These are phyloP conservation scores for Megaceryle alcyon DNA, from an alignment of 2,797 vertebrate species.

Conservation along the genomic window DNA sequence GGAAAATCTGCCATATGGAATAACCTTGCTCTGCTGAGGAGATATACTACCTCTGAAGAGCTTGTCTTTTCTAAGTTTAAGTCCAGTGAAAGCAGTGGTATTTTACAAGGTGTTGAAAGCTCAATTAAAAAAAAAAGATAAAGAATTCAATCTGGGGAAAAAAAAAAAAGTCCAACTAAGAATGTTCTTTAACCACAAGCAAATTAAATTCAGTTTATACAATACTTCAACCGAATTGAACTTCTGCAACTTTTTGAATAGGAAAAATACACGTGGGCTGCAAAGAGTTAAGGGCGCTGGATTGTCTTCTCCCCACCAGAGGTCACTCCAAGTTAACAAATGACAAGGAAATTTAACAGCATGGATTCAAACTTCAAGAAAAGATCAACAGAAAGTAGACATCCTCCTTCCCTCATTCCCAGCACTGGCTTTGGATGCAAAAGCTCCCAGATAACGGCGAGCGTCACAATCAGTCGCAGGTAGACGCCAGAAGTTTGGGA, in stretches of 20 bases:
- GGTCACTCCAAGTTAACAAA: slow-evolving; percentile 38
- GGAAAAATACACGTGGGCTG: not conserved
- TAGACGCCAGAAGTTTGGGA: not conserved
- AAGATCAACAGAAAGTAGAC: not conserved
- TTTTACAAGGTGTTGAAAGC: not conserved
- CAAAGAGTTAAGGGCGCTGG: not conserved
- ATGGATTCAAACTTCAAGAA: not conserved
- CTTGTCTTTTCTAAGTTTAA: not conserved
- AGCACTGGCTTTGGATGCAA: not conserved
- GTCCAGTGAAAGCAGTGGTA: not conserved
- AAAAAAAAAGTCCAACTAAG: not conserved
- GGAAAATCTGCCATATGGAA: slow-evolving; percentile 6
- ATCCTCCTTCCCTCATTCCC: not conserved
- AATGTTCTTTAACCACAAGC: not conserved
- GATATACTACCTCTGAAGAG: not conserved
- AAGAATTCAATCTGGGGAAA: not conserved
- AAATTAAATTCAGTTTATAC: not conserved
- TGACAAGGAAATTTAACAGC: not conserved
- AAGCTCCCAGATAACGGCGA: not conserved
- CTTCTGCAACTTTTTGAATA: not conserved
- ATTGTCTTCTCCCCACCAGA: slow-evolving; percentile 50
- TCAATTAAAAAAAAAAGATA: not conserved
- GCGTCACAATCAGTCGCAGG: not conserved
- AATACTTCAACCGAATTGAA: not conserved
- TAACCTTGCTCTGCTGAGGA: not conserved